Evolutionary conservation across 2,888 invertebrate species (phyloP).

Genomic region (Ochlodes sylvanus): DNA sequence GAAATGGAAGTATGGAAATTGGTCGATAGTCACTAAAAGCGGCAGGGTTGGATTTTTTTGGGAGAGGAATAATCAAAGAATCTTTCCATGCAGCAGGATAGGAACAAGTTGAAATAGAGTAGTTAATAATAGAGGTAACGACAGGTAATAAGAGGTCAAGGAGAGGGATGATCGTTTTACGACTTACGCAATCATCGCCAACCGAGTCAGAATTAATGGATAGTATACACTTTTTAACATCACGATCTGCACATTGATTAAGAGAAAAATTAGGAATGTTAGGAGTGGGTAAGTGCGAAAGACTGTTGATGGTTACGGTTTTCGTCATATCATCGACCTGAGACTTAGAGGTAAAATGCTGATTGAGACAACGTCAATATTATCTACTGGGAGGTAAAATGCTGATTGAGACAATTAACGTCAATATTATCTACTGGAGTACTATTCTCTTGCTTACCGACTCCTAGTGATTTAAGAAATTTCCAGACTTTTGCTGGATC

Average conservation of each 20-base stretch:
- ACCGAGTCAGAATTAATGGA: conserved; percentile 1
- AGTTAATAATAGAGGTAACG: conserved; percentile 1
- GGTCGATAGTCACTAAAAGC: not conserved
- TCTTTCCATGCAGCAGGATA: not conserved
- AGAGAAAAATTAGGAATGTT: not conserved
- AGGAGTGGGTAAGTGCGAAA: not conserved
- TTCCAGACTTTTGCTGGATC: no score
- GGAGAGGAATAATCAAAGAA: not conserved
- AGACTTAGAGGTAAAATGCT: not conserved
- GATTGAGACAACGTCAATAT: not conserved
- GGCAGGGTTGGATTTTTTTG: not conserved
- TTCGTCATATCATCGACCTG: not conserved
- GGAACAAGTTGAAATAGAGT: no score
- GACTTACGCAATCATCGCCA: conserved; percentile 4
- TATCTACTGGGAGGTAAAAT: not conserved
- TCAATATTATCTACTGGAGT: no score
- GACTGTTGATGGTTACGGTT: not conserved
- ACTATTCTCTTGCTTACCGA: no score
- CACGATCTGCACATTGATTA: no score
- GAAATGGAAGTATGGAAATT: no score
- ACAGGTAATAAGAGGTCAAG: not conserved
- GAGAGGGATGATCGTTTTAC: no score
- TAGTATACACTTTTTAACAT: not conserved
- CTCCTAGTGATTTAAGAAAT: no score
- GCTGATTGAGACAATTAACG: no score